phyloP scores from a whole-genome alignment of 2,113 vertebrate genomes.

The Spheniscus mendiculus region DNA sequence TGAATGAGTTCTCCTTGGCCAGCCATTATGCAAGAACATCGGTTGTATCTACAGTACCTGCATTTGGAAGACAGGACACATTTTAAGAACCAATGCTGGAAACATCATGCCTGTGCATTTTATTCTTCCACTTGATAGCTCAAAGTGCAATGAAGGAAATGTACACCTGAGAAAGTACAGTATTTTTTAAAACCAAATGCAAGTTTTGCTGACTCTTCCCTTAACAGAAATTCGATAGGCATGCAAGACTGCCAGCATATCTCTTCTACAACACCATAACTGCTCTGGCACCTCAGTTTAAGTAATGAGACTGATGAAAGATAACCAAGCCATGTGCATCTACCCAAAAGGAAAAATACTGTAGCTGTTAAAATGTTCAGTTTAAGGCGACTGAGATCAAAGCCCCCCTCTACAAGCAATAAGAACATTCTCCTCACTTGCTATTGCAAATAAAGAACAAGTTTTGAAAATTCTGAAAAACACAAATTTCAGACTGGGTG shows the following conservation, averaged over 20 bases:
- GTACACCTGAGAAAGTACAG: not conserved
- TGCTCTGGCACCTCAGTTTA: not conserved
- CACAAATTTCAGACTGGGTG: not conserved
- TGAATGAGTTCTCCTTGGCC: not conserved
- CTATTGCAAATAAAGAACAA: not conserved
- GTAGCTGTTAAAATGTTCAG: not conserved
- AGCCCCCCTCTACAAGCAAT: not conserved
- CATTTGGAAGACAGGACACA: not conserved
- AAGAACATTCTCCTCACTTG: not conserved
- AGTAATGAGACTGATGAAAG: not conserved
- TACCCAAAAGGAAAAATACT: not conserved
- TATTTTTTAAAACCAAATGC: not conserved
- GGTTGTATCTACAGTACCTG: not conserved
- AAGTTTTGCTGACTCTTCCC: not conserved
- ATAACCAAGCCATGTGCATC: not conserved
- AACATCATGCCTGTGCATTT: fast-evolving
- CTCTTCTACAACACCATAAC: not conserved
- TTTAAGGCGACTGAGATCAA: not conserved
- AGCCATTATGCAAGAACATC: not conserved
- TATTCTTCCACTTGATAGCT: not conserved
- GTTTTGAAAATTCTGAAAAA: not conserved
- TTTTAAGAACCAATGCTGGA: not conserved
- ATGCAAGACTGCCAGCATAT: not conserved
- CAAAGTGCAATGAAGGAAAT: not conserved
- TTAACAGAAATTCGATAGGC: not conserved